Percentiles rank a stretch among this genome's conserved stretches.
These are phyloP conservation scores for Polyodon spathula DNA, from an alignment of 2,113 vertebrate genomes.

Conservation along the genomic window DNA sequence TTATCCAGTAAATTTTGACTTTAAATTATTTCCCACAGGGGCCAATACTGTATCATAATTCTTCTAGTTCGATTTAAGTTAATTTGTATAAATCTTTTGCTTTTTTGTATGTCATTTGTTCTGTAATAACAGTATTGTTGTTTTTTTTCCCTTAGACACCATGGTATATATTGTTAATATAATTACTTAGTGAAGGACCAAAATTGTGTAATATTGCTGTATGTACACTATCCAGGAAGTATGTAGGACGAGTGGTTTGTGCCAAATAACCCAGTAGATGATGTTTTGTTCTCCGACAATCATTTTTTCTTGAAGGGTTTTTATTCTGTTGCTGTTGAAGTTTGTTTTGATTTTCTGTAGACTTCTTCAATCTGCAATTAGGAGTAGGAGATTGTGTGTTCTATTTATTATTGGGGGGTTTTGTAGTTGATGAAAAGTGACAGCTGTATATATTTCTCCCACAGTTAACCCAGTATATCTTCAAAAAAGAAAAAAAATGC, in stretches of 20 bases:
- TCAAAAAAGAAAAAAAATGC: conserved; percentile 44
- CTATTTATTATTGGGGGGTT: conserved; percentile 54
- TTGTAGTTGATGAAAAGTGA: conserved; percentile 40
- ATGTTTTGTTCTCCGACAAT: conserved; percentile 74
- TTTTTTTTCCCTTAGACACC: conserved; percentile 44
- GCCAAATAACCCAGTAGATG: conserved; percentile 72
- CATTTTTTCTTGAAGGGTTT: conserved; percentile 61
- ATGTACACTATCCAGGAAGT: conserved; percentile 64
- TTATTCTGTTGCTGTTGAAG: conserved; percentile 30
- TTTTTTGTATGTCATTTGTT: conserved; percentile 63
- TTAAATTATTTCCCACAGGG: conserved; percentile 60
- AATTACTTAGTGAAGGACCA: conserved; percentile 92
- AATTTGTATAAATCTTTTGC: conserved; percentile 62
- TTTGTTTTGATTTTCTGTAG: conserved; percentile 39
- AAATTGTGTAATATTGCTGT: conserved; percentile 71
- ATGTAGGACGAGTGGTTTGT: conserved; percentile 64
- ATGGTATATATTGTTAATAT: conserved; percentile 76
- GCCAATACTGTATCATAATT: conserved; percentile 48
- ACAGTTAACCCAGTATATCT: conserved; percentile 38
- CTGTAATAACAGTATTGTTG: conserved; percentile 86
- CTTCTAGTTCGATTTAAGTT: conserved; percentile 60
- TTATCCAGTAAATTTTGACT: conserved; percentile 43
- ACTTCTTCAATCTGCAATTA: conserved; percentile 54
- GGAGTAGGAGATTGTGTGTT: conserved; percentile 52
- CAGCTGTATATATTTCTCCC: conserved; percentile 29